phyloP scores from a whole-genome alignment of 2,888 invertebrate species.

The Alviniconcha strummeri region DNA sequence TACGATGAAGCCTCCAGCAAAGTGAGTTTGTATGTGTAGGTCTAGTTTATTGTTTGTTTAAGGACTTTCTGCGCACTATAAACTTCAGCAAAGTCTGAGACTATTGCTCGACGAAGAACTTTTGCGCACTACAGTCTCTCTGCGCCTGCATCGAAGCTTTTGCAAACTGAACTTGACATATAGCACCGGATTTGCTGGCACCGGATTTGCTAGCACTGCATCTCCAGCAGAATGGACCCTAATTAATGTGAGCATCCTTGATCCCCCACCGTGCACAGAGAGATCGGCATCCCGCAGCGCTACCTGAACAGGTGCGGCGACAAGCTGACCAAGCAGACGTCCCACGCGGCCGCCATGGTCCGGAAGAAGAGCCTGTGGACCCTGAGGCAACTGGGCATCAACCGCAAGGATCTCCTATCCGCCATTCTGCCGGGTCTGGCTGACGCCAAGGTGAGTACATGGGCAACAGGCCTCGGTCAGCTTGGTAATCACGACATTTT shows the following conservation, averaged over 20 bases:
- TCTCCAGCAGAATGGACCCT: too few species aligned
- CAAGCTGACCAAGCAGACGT: slow-evolving; percentile 49
- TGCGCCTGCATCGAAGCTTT: slow-evolving; percentile 50
- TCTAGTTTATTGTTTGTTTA: too few species aligned
- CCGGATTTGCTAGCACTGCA: too few species aligned
- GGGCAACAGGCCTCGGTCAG: too few species aligned
- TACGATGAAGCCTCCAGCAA: slow-evolving; percentile 47
- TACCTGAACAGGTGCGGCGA: slow-evolving; percentile 46
- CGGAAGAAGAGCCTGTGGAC: slow-evolving; percentile 49
- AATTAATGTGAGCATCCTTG: too few species aligned
- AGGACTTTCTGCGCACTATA: slow-evolving; percentile 38
- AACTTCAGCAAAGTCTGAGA: slow-evolving; percentile 38
- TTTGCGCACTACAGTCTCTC: slow-evolving; percentile 43
- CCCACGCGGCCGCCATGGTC: slow-evolving; percentile 40
- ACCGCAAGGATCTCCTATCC: slow-evolving; percentile 48
- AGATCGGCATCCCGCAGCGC: slow-evolving; percentile 47
- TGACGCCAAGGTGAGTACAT: slow-evolving; percentile 47
- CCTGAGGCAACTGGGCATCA: slow-evolving; percentile 49
- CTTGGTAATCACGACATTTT: too few species aligned
- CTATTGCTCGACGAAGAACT: background rate
- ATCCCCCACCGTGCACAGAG: slow-evolving; percentile 37
- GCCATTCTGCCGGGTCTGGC: slow-evolving; percentile 52
- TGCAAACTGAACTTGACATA: slow-evolving; percentile 44
- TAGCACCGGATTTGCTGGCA: too few species aligned
- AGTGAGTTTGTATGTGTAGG: slow-evolving; percentile 40